phyloP scores from a whole-genome alignment of 2,888 invertebrate genomes.

The Synergus umbraculus region DNA sequence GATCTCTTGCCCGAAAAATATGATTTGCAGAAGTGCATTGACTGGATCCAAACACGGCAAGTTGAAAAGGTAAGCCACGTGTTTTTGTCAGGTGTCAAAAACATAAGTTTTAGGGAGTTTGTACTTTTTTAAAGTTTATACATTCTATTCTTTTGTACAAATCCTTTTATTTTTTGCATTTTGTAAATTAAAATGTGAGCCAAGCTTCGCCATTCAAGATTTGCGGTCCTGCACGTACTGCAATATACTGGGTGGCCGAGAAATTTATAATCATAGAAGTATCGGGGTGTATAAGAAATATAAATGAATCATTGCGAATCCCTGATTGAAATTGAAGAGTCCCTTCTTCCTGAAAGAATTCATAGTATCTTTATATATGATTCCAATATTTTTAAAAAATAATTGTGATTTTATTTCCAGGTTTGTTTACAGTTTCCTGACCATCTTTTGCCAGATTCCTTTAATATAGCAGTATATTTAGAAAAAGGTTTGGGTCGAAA shows the following conservation, averaged over 20 bases:
- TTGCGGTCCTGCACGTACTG: conserved; percentile 17
- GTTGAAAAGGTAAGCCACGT: conserved; percentile 48
- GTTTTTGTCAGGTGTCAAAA: not conserved
- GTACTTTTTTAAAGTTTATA: not conserved
- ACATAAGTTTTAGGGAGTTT: not conserved
- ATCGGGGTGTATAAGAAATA: too few species aligned
- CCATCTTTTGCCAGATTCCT: conserved; percentile 84
- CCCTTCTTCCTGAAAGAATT: too few species aligned
- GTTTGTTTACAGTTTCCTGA: conserved; percentile 96
- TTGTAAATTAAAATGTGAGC: not conserved
- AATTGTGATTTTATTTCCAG: conserved; percentile 76
- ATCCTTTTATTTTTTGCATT: not conserved
- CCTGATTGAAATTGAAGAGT: too few species aligned
- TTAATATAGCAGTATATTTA: conserved; percentile 81
- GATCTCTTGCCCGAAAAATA: conserved; percentile 50
- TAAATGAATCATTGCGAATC: too few species aligned
- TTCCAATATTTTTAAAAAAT: not conserved
- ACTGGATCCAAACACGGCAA: conserved; percentile 50
- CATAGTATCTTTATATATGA: too few species aligned
- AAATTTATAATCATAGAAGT: not conserved
- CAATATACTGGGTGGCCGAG: not conserved
- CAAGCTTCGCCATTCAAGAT: conserved; percentile 22
- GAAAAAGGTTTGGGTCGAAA: conserved; percentile 79
- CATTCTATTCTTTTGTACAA: not conserved
- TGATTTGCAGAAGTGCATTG: conserved; percentile 50